Evolutionary conservation across 2,113 vertebrate genomes (phyloP), one percentile per base, ranked within the genome.

Genomic region (Otis tarda): DNA sequence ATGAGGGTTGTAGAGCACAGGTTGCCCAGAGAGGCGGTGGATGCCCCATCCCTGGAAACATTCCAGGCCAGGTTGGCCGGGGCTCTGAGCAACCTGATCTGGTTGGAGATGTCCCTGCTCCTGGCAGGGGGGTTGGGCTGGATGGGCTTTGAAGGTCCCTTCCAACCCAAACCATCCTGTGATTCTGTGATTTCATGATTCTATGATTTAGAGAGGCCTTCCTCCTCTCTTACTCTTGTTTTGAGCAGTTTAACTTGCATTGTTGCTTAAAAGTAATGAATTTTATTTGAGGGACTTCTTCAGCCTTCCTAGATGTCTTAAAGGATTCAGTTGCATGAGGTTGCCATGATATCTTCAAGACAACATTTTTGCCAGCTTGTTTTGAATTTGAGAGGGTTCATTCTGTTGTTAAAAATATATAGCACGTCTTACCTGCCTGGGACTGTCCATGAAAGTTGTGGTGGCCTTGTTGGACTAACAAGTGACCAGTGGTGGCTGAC

Each of bases 361-460:
- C 41, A 18, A 41, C 30, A 53, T 41, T 57, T 73, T 64, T 96
- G 10, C 17, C 25, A 68, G 10, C 49, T 86, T 31, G 8, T 9
- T 94, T 87, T 78, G 61, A 65, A 75, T 83, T 81, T 92, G 39
- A 17, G 69, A 8, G 10, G 7, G 2, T 69, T 4, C 52, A 24
- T 57, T 86, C 27, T 64, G 0, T 53, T 47, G 5, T 57, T 89
- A 70, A 69, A 70, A 69, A 27, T 1, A 7, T 19, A 5, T n/a
- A 41, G 33, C 27, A 20, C 0, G 2, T 41, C 31, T 59, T 45
- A 3, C 0, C 28, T 85, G 49, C 49, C 28, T 57, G 18, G 30
- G 16, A 8, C 33, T 52, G 13, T 19, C 41, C 20, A 5, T n/a
- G 17, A 6, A 28, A 37, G 49, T 23, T 70, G 20, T 13, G 10